phyloP scores from a whole-genome alignment of 2,888 invertebrate genomes.

The Drosophila pseudotalamancana region DNA sequence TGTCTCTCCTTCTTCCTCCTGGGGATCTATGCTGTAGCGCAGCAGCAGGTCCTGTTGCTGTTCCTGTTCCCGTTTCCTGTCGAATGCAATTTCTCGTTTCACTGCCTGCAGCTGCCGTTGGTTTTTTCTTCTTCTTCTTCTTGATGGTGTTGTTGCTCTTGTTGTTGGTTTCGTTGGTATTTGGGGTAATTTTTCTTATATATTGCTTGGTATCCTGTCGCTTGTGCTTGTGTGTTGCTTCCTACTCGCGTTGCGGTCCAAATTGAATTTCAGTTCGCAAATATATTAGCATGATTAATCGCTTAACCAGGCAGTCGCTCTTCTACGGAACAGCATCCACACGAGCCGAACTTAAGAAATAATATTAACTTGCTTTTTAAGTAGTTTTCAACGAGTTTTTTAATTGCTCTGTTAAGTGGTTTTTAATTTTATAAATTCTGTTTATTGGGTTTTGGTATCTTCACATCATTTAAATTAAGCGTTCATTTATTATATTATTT shows the following conservation, averaged over 20 bases:
- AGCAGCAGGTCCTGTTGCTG: slow-evolving; percentile 13
- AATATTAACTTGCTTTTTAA: slow-evolving; percentile 3
- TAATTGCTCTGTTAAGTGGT: slow-evolving; percentile 20
- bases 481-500: too few relatives aligned
- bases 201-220: slow-evolving; percentile 44
- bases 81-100: slow-evolving; percentile 59
- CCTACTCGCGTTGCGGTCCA: slow-evolving; percentile 56
- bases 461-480: too few relatives aligned
- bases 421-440: not conserved
- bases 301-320: slow-evolving; percentile 50
- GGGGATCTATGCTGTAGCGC: slow-evolving; percentile 5
- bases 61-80: slow-evolving; percentile 29
- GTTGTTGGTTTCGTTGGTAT: slow-evolving; percentile 28
- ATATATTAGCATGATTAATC: slow-evolving; percentile 77
- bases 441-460: not conserved
- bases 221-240: slow-evolving; percentile 27
- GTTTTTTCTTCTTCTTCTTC: not conserved
- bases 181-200: slow-evolving; percentile 42
- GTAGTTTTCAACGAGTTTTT: not conserved
- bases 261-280: slow-evolving; percentile 72
- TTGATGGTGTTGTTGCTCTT: slow-evolving; percentile 16
- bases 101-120: slow-evolving; percentile 35
- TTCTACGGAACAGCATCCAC: slow-evolving; percentile 1
- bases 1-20: slow-evolving; percentile 2
- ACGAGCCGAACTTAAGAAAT: slow-evolving; percentile 5